Percentiles rank a stretch among this genome's conserved stretches.
Conservation (phyloP, 1,140 invertebrate genomes). For the Spodoptera frugiperda region DNA sequence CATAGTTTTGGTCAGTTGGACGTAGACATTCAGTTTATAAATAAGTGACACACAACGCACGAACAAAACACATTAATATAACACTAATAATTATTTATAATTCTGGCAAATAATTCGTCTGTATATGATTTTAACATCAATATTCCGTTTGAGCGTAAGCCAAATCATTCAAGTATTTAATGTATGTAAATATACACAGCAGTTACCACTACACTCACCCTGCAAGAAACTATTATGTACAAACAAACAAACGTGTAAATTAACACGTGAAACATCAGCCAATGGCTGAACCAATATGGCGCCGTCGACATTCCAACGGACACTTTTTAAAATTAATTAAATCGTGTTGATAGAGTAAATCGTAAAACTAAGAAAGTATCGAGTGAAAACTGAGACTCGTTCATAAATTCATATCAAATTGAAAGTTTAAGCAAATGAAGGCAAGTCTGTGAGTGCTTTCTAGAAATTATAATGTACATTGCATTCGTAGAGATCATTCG, state of each 20-base stretch:
- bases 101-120: neutral
- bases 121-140: slow-evolving; percentile 16
- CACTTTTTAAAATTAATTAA: slow-evolving; percentile 39
- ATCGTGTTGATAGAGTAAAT: slow-evolving; percentile 18
- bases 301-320: neutral
- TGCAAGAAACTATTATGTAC: slow-evolving; percentile 10
- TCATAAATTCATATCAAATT: slow-evolving; percentile 74
- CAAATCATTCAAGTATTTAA: slow-evolving; percentile 9
- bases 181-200: slow-evolving; percentile 42
- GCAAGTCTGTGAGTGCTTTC: slow-evolving; percentile 71
- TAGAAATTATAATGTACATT: slow-evolving; percentile 73
- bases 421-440: slow-evolving; percentile 79
- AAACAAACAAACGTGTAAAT: slow-evolving; percentile 38
- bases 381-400: slow-evolving; percentile 63
- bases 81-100: neutral
- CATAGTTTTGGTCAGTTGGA: neutral
- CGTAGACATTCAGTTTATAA: neutral
- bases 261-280: slow-evolving; percentile 14
- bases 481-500: slow-evolving; percentile 53
- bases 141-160: slow-evolving; percentile 7
- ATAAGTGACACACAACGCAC: neutral
- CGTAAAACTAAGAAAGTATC: slow-evolving; percentile 53
- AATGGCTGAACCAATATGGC: slow-evolving; percentile 8
- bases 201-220: neutral
- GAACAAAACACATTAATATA: neutral